Evolutionary conservation across 2,113 vertebrate species (phyloP), one percentile per base, ranked within the genome.

Genomic region (Mustela lutreola): DNA sequence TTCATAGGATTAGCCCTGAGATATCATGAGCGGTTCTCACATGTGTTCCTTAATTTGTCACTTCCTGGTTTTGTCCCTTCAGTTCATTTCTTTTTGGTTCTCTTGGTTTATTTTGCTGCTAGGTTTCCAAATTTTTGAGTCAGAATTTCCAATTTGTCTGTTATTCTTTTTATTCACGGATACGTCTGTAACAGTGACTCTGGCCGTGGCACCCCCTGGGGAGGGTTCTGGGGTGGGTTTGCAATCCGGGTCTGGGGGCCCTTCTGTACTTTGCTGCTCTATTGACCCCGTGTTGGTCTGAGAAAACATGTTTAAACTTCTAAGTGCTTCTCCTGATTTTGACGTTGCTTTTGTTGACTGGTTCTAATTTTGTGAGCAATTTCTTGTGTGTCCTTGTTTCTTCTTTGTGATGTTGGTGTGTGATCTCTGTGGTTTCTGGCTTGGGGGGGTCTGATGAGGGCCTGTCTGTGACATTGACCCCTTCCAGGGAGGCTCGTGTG

Each of bases 141-240:
- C 63, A 10, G 70, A 76, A 16, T 12, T 33, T 24, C 60, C 16
- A 1, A 11, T 45, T 45, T 31, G 18, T 48, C 60, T n/a, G 7
- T 15, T 58, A 14, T 6, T 60, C 26, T n/a, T 60, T 60, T 14
- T 48, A 28, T n/a, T 48, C 31, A 58, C 1, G 19, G 39, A 9
- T 1, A 2, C 12, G 15, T 73, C 2, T 39, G 11, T 67, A 22
- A 18, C 1, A 16, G 10, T n/a, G 42, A 11, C 53, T 48, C 4
- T 0, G 7, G 0, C 6, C 0, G 15, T 0, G 24, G 36, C 36
- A 26, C 28, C 31, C 53, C 11, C 67, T 0, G 2, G 39, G 53
- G 4, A 24, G 7, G 14, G 22, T 50, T 14, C 56, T 11, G 9
- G 14, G 7, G 56, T 2, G 16, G 31, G 1, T 36, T 50, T 22